Evolutionary conservation across 2,888 invertebrate genomes (phyloP).

Genomic region (Erebia epiphron): DNA sequence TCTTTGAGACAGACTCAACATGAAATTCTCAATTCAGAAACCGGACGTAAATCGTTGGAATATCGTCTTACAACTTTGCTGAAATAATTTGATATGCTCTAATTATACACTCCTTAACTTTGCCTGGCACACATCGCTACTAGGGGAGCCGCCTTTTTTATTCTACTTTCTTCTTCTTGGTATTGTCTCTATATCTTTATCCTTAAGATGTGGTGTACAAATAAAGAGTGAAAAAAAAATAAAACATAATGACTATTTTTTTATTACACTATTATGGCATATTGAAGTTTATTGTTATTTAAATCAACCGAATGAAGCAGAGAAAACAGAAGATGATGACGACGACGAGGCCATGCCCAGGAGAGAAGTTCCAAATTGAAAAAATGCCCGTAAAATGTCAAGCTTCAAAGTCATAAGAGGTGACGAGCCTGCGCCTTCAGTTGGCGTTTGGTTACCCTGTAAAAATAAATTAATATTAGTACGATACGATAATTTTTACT

Average conservation of each 20-base stretch:
- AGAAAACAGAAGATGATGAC: constrained; percentile 35
- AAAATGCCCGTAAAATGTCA: constrained; percentile 62
- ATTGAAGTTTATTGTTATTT: constrained; percentile 9
- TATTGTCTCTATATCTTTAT: too few species aligned
- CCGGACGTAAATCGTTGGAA: too few species aligned
- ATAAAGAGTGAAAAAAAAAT: constrained; percentile 47
- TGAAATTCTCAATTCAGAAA: too few species aligned
- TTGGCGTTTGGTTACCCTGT: constrained; percentile 5
- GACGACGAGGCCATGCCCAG: constrained; percentile 63
- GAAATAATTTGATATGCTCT: too few species aligned
- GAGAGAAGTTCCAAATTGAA: constrained; percentile 64
- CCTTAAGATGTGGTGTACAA: too few species aligned
- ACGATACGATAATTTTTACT: too few species aligned
- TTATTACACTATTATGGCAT: constrained; percentile 31
- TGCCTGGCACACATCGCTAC: too few species aligned
- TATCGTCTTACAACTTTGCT: too few species aligned
- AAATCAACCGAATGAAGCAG: constrained; percentile 35
- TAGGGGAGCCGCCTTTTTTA: too few species aligned
- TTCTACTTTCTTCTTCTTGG: too few species aligned
- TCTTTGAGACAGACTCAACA: too few species aligned
- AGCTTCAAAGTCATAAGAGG: constrained; percentile 66
- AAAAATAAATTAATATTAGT: constrained; percentile 4
- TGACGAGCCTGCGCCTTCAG: constrained; percentile 41
- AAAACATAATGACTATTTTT: constrained; percentile 29
- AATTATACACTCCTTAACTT: too few species aligned